These are phyloP conservation scores for Xestia sexstrigata DNA, from an alignment of 2,888 invertebrate genomes.

Conservation along the genomic window DNA sequence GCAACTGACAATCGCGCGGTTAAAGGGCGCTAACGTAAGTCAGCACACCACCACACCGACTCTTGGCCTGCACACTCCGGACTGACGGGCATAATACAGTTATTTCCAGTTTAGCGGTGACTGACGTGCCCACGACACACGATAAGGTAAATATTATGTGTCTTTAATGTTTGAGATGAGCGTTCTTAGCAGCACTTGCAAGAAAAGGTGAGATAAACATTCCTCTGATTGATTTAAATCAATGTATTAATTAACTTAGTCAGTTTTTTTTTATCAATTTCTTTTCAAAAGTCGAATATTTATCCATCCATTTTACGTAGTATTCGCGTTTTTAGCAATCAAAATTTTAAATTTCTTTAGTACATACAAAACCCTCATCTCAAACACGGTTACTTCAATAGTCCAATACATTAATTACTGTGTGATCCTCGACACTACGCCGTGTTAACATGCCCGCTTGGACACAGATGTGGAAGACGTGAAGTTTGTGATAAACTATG, in stretches of 20 bases:
- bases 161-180: conserved; percentile 69
- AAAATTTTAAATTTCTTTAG: background rate
- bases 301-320: conserved; percentile 20
- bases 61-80: conserved; percentile 90
- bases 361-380: conserved; percentile 49
- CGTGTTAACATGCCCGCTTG: conserved; percentile 48
- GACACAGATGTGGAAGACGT: conserved; percentile 99
- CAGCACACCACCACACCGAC: conserved; percentile 89
- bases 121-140: conserved; percentile 55
- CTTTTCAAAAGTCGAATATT: background rate
- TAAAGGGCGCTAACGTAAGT: conserved; percentile 76
- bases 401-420: conserved; percentile 54
- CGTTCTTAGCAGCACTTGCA: conserved; percentile 52
- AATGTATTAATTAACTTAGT: background rate
- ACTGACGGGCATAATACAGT: conserved; percentile 90
- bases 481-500: conserved; percentile 99
- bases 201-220: conserved; percentile 5
- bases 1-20: conserved; percentile 85
- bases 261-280: background rate
- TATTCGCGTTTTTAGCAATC: no score
- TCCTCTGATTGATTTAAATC: conserved; percentile 5
- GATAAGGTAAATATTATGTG: conserved; percentile 82
- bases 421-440: background rate
- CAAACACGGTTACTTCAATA: conserved; percentile 41
- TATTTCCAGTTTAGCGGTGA: conserved; percentile 81